Evolutionary conservation across 2,888 invertebrate species (phyloP), one percentile per base, ranked within the genome.

Genomic region (Pseudococcus longispinus): DNA sequence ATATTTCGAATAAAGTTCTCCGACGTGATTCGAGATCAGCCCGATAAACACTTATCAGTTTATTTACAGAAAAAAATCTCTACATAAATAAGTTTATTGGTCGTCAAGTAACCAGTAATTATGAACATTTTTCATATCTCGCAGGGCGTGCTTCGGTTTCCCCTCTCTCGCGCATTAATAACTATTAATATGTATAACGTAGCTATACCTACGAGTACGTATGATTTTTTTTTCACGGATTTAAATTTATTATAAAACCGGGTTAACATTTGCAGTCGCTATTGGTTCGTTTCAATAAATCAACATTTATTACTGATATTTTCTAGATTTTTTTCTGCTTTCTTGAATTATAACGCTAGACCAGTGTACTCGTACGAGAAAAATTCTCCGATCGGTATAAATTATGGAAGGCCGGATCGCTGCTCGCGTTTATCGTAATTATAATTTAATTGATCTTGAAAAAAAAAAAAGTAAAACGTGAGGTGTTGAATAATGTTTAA

Each of bases 261-360:
- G 84, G 84, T 84, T 84, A 84, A 60, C 84, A 84, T 84, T 84
- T 65, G 84, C 84, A 84, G 84, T 84, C 65, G 84, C 42, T 84
- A 84, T 84, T 84, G 65, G 84, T 65, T 70, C 65, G 84, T 84
- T 84, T 84, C 42, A 84, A 84, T 84, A 84, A 84, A 84, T 84
- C 84, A 84, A 84, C 65, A 84, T 84, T 84, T 84, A 84, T 84
- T 84, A 84, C 84, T 32, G 84, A 84, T 65, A 84, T 84, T 84
- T 84, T 65, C 84, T 70, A 29, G 65, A 65, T 60, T 65, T 60
- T 84, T 65, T 65, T 55, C 23, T 65, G 8, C 37, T 29, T 84
- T 84, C 60, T 65, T 84, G 60, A 60, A 42, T 65, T 84, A 84
- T 84, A 83, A 83, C 29, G 51, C 42, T 83, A 83, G 51, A 83